A percentile compares a stretch with the other conserved stretches of the same genome.
These are phyloP conservation scores for Drosophila merina DNA, from an alignment of 2,888 invertebrate genomes.

Conservation along the genomic window DNA sequence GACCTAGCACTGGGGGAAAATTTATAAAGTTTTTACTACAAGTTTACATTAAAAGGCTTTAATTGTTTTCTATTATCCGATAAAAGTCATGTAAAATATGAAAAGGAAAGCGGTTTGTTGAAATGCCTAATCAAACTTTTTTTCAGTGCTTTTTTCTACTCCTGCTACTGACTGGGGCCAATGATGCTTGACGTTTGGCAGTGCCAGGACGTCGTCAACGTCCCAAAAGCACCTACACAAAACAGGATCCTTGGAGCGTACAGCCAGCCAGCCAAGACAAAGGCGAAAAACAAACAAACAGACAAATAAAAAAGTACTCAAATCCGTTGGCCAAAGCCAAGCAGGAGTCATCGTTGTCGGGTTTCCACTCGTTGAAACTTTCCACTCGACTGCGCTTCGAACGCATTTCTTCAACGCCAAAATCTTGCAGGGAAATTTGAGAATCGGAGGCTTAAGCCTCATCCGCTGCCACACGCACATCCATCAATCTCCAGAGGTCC, in stretches of 20 bases:
- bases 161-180: constrained; percentile 36
- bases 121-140: neutral
- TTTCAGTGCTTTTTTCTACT: neutral
- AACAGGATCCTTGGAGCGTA: constrained; percentile 1
- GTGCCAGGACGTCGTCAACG: constrained; percentile 33
- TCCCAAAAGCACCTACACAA: constrained; percentile 31
- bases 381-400: constrained; percentile 46
- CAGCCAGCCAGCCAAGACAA: constrained; percentile 35
- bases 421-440: constrained; percentile 34
- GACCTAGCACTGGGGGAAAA: constrained; percentile 1
- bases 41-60: no score
- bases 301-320: constrained; percentile 47
- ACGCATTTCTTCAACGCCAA: constrained; percentile 39
- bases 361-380: constrained; percentile 39
- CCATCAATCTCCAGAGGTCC: constrained; percentile 34
- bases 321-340: constrained; percentile 50
- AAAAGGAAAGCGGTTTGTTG: no score
- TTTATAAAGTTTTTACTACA: neutral
- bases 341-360: constrained; percentile 36
- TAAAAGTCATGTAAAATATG: neutral
- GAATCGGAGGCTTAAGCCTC: constrained; percentile 15
- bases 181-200: constrained; percentile 55
- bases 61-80: no score
- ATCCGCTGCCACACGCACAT: constrained; percentile 41
- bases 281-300: constrained; percentile 44